Evolutionary conservation across 1,140 invertebrate species (phyloP).

Genomic region (Musca domestica): DNA sequence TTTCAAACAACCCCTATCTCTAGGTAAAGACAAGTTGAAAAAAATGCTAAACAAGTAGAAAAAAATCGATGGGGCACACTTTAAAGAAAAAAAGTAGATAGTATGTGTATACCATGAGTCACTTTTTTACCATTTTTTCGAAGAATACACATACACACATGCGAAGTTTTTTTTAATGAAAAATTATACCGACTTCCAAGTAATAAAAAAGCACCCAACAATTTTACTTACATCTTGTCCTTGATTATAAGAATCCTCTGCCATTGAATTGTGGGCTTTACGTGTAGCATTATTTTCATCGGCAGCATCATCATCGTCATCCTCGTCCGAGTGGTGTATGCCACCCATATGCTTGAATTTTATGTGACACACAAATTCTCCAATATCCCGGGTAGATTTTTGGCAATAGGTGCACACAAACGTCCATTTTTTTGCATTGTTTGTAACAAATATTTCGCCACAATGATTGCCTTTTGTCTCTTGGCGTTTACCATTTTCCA

Average conservation of each 20-base stretch:
- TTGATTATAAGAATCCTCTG: neutral
- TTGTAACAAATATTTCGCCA: slow-evolving; percentile 14
- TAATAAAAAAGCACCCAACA: no score
- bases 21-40: no score
- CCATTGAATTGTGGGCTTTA: neutral
- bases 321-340: neutral
- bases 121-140: no score
- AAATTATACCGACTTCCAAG: no score
- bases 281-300: neutral
- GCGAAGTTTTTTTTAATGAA: no score
- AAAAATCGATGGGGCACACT: no score
- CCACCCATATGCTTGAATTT: neutral
- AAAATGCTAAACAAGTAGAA: no score
- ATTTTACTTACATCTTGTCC: no score
- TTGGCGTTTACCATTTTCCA: neutral
- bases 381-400: slow-evolving; percentile 7
- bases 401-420: slow-evolving; percentile 2
- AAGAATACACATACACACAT: no score
- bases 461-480: neutral
- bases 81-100: no score
- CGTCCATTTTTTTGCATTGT: slow-evolving; percentile 8
- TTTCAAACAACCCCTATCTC: no score
- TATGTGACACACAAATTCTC: slow-evolving; percentile 2
- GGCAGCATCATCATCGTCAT: neutral
- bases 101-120: no score